Evolutionary conservation across 2,888 invertebrate species (phyloP).

Genomic region (Platycheirus albimanus): DNA sequence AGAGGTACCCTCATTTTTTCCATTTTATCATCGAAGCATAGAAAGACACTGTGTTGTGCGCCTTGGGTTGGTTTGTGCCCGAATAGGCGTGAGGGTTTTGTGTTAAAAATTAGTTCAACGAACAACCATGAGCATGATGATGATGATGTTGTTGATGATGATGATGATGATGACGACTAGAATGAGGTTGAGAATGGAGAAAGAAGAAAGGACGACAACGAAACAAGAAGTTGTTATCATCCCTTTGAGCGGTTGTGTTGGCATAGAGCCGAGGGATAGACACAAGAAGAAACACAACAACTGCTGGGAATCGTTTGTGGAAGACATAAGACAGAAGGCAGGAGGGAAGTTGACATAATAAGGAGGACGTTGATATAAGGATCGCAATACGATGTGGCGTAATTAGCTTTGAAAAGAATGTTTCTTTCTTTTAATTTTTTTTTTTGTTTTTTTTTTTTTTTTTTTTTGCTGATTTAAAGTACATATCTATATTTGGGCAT

Average conservation of each 20-base stretch:
- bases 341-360: slow-evolving; percentile 27
- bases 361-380: slow-evolving; percentile 37
- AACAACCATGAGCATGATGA: slow-evolving; percentile 28
- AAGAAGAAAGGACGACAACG: slow-evolving; percentile 31
- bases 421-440: background rate
- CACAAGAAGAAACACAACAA: too few species aligned
- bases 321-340: background rate
- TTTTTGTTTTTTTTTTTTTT: too few species aligned
- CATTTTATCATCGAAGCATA: slow-evolving; percentile 31
- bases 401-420: slow-evolving; percentile 39
- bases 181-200: background rate
- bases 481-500: slow-evolving; percentile 5
- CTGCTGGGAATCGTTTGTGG: slow-evolving; percentile 35
- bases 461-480: background rate
- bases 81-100: slow-evolving; percentile 52
- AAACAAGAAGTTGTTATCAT: slow-evolving; percentile 57
- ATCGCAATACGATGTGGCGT: slow-evolving; percentile 25
- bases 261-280: slow-evolving; percentile 15
- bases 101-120: slow-evolving; percentile 60
- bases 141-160: background rate
- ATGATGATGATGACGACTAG: too few species aligned
- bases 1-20: slow-evolving; percentile 56
- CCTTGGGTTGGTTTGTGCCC: slow-evolving; percentile 46
- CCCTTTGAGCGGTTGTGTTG: slow-evolving; percentile 42
- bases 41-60: background rate